Evolutionary conservation across 2,888 invertebrate genomes (phyloP), one percentile per base, ranked within the genome.

Genomic region (Malacosoma neustria): DNA sequence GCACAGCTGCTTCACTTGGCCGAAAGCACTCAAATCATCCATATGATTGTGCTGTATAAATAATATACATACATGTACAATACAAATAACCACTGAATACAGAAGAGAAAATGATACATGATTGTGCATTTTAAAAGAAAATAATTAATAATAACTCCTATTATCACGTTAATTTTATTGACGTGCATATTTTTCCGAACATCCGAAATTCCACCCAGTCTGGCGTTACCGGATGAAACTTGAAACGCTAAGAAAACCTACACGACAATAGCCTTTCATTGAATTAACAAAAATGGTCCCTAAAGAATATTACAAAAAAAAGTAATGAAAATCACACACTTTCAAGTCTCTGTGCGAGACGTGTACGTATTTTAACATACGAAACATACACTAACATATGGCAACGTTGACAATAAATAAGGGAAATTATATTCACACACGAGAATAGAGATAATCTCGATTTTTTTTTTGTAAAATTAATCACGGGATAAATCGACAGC

Each of bases 351-450:
- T 51, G 57, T 63, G 48, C 67, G 72, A 79, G 75, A 80, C 66
- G 49, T 65, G 75, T 81, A 84, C 82, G 81, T 80, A 80, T 81
- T 72, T 74, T 57, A 75, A 60, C 63, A 68, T 68, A 68, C 61
- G 73, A 70, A 73, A 79, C 72, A 80, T 80, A 82, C 80, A 73
- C 81, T 84, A 84, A 84, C 72, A 84, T 85, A 85, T 85, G 85
- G 85, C 85, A 85, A 85, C 85, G 67, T 82, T 76, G 82, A 82
- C 72, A 84, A 84, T 85, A 85, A 85, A 85, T 85, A 84, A 80
- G 69, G 64, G 51, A 56, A 67, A 67, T 63, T 57, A 50, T 76
- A 80, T 79, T 74, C 80, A 80, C 79, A 80, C 67, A 61, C 63
- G 70, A 59, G 67, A 57, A 57, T 57, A 63, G 22, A 22, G 22